These are phyloP conservation scores for Ypsolopha sequella DNA, from an alignment of 2,888 invertebrate species.

Conservation along the genomic window DNA sequence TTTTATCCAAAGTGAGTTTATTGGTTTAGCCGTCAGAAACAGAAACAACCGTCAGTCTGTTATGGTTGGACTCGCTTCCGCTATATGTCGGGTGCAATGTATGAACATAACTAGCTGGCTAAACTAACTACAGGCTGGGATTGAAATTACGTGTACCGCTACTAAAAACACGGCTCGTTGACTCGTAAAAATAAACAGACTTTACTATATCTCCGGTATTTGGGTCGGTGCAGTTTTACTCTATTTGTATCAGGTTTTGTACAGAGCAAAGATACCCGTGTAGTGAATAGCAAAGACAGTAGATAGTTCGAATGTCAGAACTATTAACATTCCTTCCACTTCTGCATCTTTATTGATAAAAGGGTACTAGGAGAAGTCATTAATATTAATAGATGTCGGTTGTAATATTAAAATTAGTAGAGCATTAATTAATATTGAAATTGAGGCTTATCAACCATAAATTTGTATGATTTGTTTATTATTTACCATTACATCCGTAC, in stretches of 20 bases:
- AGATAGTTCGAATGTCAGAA: not conserved
- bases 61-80: slow-evolving; percentile 59
- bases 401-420: no score
- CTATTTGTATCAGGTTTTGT: not conserved
- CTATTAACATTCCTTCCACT: not conserved
- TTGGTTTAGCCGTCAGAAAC: slow-evolving; percentile 51
- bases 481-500: no score
- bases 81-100: slow-evolving; percentile 19
- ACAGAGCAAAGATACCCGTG: not conserved
- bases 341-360: not conserved
- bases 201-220: slow-evolving; percentile 18
- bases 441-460: no score
- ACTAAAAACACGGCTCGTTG: slow-evolving; percentile 31
- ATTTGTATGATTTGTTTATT: no score
- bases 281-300: not conserved
- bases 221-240: slow-evolving; percentile 12
- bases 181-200: slow-evolving; percentile 46
- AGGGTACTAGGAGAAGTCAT: not conserved
- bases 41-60: slow-evolving; percentile 49
- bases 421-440: no score
- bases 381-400: not conserved
- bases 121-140: slow-evolving; percentile 11
- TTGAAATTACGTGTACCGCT: slow-evolving; percentile 8
- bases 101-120: slow-evolving; percentile 12
- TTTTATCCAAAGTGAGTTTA: slow-evolving; percentile 52